Evolutionary conservation across 1,140 invertebrate genomes (phyloP).

Genomic region (Drosophila murphyi): DNA sequence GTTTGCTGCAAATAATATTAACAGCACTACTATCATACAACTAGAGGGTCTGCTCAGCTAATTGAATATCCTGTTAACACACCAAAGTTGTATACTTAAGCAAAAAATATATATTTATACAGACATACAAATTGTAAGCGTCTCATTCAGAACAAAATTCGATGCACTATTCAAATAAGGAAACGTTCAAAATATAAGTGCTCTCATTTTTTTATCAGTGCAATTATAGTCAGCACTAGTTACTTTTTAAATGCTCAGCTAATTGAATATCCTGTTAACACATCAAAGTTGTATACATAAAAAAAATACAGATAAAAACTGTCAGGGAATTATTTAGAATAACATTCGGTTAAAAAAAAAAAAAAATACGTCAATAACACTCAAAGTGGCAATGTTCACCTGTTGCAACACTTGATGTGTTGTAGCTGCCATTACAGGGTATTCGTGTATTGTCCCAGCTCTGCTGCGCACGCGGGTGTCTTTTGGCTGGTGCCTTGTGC

Average conservation of each 20-base stretch:
- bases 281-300: background rate
- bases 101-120: too few relatives aligned
- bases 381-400: too few relatives aligned
- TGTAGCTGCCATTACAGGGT: conserved; percentile 13
- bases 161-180: too few relatives aligned
- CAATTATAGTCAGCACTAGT: too few relatives aligned
- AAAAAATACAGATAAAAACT: too few relatives aligned
- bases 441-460: conserved; percentile 6
- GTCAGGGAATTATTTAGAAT: too few relatives aligned
- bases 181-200: too few relatives aligned
- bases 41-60: background rate
- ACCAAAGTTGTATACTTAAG: background rate
- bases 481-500: background rate
- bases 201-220: too few relatives aligned
- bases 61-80: background rate
- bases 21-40: conserved; percentile 33
- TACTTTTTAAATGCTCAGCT: background rate
- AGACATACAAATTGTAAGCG: too few relatives aligned
- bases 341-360: too few relatives aligned
- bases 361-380: too few relatives aligned
- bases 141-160: too few relatives aligned
- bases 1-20: conserved; percentile 80
- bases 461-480: background rate
- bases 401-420: background rate
- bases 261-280: background rate